A percentile compares a stretch with the other conserved stretches of the same genome.
phyloP scores from a whole-genome alignment of 2,888 invertebrate genomes.

The Drosophila picticornis region DNA sequence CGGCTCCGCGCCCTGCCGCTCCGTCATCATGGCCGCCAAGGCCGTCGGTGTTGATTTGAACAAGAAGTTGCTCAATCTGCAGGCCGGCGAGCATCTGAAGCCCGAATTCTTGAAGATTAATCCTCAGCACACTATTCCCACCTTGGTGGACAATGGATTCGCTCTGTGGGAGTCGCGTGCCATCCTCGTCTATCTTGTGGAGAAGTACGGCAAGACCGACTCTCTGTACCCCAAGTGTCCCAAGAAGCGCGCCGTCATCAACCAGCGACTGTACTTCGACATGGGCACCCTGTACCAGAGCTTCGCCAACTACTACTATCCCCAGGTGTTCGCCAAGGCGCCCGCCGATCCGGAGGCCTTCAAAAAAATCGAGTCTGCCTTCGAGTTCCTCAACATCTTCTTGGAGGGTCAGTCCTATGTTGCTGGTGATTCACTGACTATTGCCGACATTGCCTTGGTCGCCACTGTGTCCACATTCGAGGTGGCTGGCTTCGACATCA shows the following conservation, averaged over 20 bases:
- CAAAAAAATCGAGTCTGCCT: constrained; percentile 89
- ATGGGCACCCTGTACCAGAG: constrained; percentile 90
- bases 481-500: constrained; percentile 89
- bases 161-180: constrained; percentile 94
- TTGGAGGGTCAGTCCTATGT: constrained; percentile 89
- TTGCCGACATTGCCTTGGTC: constrained; percentile 91
- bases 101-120: constrained; percentile 91
- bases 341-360: constrained; percentile 89
- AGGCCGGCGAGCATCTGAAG: constrained; percentile 88
- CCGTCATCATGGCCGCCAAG: constrained; percentile 88
- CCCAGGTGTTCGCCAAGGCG: constrained; percentile 88
- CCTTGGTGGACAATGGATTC: constrained; percentile 93
- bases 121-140: constrained; percentile 94
- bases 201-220: constrained; percentile 92
- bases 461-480: constrained; percentile 90
- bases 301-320: constrained; percentile 90
- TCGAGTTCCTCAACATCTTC: constrained; percentile 90
- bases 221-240: constrained; percentile 91
- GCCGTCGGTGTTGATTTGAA: constrained; percentile 89
- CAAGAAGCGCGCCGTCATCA: constrained; percentile 90
- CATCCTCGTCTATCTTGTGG: constrained; percentile 92
- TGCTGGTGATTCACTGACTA: constrained; percentile 90
- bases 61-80: constrained; percentile 87
- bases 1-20: constrained; percentile 89
- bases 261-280: constrained; percentile 93